Evolutionary conservation across 2,888 invertebrate species (phyloP).

Genomic region (Holacanthella duospinosa): DNA sequence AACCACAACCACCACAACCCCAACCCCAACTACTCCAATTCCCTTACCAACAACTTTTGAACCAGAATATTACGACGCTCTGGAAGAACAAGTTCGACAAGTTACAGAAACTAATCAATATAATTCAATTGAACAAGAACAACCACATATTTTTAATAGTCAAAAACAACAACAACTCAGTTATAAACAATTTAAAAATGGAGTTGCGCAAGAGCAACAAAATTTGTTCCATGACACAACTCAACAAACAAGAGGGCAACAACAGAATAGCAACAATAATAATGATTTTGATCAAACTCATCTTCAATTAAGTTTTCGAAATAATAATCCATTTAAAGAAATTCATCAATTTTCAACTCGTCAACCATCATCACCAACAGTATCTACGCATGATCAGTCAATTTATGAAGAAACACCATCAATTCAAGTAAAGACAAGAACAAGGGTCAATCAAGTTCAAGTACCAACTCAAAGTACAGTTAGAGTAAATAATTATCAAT

Average conservation of each 20-base stretch:
- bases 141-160: not conserved
- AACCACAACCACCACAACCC: conserved; percentile 8
- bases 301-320: not conserved
- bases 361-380: not conserved
- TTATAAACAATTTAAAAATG: no score
- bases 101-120: not conserved
- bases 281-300: not conserved
- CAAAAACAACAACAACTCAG: not conserved
- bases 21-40: not conserved
- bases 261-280: no score
- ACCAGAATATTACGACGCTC: not conserved
- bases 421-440: not conserved
- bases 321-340: not conserved
- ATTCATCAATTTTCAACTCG: not conserved
- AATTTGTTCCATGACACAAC: not conserved
- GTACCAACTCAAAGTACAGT: no score
- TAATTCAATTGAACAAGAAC: not conserved
- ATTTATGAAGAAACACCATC: not conserved
- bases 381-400: not conserved
- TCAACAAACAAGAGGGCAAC: not conserved
- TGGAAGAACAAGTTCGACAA: not conserved
- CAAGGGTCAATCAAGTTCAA: not conserved
- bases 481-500: no score
- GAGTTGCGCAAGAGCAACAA: not conserved
- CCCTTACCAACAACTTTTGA: not conserved